Evolutionary conservation across 2,797 vertebrate species (phyloP), one percentile per base, ranked within the genome.

Genomic region (Poeciliopsis infans): DNA sequence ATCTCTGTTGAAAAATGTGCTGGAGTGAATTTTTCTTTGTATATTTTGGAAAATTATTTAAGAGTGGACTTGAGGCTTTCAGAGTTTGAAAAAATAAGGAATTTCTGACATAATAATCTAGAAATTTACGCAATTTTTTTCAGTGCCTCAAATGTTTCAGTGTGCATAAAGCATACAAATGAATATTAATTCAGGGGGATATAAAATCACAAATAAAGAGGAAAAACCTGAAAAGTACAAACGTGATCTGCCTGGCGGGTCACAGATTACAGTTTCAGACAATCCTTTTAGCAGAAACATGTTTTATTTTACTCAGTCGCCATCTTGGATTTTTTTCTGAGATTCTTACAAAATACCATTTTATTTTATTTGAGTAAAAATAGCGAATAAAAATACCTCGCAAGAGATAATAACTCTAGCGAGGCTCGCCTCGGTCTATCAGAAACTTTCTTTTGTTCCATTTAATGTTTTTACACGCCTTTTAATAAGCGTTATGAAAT

Each of bases 241-340:
- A 59, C 2, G 28, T 16, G 6, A 1, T 61, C 2, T 41, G 20
- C 83, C 87, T 49, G 69, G 80, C 82, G 88, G 78, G 75, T 91
- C 90, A 88, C 74, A 76, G 31, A 74, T 71, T 39, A 72, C 72
- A 69, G 77, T 76, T 89, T 80, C 83, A 82, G 88, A 91, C 59
- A 90, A 89, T 87, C 88, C 88, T 70, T 81, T 83, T 79, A 89
- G 88, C 59, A 76, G 78, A 77, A 78, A 79, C 88, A 75, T 82
- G 81, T 45, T 13, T 45, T 13, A 13, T 79, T 87, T 87, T 86
- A 88, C 88, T 88, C 77, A 85, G 77, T 72, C 43, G 2, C 20
- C 39, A n/a, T 3, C 1, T 89, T 85, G 84, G 64, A n/a, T 25
- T 39, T n/a, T 57, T 81, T 81, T 72, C 75, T 85, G 79, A 85